Evolutionary conservation across 2,113 vertebrate species (phyloP).

Genomic region (Pampusana beccarii): DNA sequence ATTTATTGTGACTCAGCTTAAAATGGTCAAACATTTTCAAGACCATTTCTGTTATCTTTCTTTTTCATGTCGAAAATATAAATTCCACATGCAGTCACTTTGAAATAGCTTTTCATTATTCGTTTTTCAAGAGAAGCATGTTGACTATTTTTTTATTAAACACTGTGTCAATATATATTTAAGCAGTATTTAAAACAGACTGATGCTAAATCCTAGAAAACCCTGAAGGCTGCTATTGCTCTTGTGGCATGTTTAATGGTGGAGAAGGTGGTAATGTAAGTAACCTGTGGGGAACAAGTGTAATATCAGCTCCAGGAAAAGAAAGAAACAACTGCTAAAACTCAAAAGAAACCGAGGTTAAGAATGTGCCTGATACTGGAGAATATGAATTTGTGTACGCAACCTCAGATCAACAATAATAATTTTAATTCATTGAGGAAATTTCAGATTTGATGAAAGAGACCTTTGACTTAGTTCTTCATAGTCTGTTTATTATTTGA

Average conservation of each 20-base stretch:
- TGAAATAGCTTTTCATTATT: background rate
- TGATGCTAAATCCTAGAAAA: background rate
- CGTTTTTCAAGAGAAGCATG: background rate
- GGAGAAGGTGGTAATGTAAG: background rate
- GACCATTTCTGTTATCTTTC: background rate
- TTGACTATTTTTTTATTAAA: background rate
- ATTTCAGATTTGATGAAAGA: background rate
- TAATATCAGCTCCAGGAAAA: background rate
- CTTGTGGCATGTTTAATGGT: background rate
- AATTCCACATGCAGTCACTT: rapidly evolving
- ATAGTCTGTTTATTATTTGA: constrained; percentile 2
- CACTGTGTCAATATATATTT: background rate
- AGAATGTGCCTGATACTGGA: background rate
- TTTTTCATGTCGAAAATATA: background rate
- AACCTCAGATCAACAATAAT: background rate
- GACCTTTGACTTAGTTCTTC: background rate
- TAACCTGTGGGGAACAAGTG: background rate
- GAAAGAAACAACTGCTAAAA: background rate
- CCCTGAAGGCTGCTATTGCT: background rate
- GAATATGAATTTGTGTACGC: background rate
- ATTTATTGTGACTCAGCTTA: background rate
- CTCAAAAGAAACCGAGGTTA: background rate
- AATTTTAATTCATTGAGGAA: background rate
- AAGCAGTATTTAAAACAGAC: background rate
- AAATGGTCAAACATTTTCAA: background rate